Percentiles rank a stretch among this genome's conserved stretches.
Evolutionary conservation across 2,797 vertebrate genomes (phyloP).

Genomic region (Tolypeutes matacus): DNA sequence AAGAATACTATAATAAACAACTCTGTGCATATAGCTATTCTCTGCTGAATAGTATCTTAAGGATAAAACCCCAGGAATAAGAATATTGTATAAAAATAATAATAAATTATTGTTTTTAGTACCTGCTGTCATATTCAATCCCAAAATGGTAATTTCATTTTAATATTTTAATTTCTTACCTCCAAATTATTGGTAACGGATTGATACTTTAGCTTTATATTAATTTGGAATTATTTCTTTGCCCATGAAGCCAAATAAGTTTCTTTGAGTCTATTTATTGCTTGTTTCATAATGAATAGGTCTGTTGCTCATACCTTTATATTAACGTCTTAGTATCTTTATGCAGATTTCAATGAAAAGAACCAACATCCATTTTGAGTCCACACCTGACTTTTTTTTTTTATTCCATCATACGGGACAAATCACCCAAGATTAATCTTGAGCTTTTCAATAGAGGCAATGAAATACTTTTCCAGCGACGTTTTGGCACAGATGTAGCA

Average conservation of each 20-base stretch:
- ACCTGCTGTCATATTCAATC: not conserved
- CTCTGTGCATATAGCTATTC: not conserved
- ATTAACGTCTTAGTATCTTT: not conserved
- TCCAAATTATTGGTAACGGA: not conserved
- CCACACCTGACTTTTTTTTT: not conserved
- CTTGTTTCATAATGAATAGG: not conserved
- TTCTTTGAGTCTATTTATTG: not conserved
- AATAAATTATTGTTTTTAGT: conserved; percentile 42
- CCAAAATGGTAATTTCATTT: conserved; percentile 40
- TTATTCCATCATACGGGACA: not conserved
- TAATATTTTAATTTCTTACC: conserved; percentile 46
- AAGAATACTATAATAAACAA: not conserved
- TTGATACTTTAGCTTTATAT: conserved; percentile 27
- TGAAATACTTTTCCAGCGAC: not conserved
- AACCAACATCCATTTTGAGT: conserved; percentile 15
- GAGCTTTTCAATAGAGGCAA: not conserved
- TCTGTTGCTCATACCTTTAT: not conserved
- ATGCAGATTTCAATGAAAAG: conserved; percentile 15
- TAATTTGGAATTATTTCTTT: conserved; percentile 2
- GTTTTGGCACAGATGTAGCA: conserved; percentile 34
- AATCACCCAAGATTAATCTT: conserved; percentile 10
- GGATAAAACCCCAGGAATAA: not conserved
- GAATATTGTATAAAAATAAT: not conserved
- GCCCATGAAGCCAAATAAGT: not conserved
- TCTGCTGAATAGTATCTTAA: not conserved